Evolutionary conservation across 2,113 vertebrate genomes (phyloP).

Genomic region (Forbesichthys papilliferus): DNA sequence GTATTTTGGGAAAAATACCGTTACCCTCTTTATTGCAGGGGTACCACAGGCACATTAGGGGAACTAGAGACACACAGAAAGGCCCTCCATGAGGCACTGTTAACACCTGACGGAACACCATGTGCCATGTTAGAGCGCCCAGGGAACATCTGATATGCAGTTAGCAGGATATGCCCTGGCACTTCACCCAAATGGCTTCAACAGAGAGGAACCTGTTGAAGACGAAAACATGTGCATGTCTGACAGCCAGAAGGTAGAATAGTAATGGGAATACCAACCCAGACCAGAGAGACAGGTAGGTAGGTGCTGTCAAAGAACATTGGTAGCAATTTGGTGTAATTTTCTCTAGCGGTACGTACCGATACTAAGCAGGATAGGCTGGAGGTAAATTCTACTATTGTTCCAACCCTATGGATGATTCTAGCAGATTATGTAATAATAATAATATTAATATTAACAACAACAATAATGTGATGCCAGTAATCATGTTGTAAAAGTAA

Average conservation of each 20-base stretch:
- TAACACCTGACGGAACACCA: background rate
- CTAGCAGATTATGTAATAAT: too few species aligned
- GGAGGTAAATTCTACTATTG: too few species aligned
- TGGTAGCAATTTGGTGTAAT: too few species aligned
- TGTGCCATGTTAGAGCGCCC: background rate
- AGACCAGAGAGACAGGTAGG: background rate
- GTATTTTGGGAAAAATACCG: constrained; percentile 42
- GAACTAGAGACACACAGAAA: background rate
- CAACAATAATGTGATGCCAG: too few species aligned
- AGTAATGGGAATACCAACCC: background rate
- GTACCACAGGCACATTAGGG: too few species aligned
- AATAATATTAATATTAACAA: too few species aligned
- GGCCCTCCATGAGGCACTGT: constrained; percentile 12
- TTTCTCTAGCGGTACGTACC: too few species aligned
- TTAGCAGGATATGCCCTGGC: background rate
- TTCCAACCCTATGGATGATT: too few species aligned
- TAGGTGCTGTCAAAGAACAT: background rate
- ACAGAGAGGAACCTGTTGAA: background rate
- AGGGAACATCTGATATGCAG: constrained; percentile 1
- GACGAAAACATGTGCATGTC: too few species aligned
- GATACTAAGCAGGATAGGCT: too few species aligned
- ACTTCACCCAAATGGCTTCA: constrained; percentile 17
- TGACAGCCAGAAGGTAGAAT: too few species aligned
- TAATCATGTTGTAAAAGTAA: background rate
- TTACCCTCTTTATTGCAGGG: background rate